phyloP scores from a whole-genome alignment of 2,888 invertebrate genomes.

The Mimas tiliae region DNA sequence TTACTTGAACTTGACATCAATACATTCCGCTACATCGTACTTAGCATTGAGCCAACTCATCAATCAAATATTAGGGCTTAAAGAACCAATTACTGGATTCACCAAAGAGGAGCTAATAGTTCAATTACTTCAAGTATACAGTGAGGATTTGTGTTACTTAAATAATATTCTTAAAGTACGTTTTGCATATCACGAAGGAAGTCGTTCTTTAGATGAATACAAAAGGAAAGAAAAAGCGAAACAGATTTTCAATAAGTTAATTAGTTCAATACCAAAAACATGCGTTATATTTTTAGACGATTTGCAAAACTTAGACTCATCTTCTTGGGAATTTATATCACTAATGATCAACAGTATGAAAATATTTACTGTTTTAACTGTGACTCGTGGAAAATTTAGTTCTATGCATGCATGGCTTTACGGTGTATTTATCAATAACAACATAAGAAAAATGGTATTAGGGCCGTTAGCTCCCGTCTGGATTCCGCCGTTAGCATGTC shows the following conservation, averaged over 20 bases:
- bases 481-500: conserved; percentile 84
- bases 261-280: conserved; percentile 57
- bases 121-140: conserved; percentile 57
- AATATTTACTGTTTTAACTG: conserved; percentile 65
- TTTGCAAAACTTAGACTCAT: conserved; percentile 76
- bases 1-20: conserved; percentile 63
- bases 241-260: conserved; percentile 64
- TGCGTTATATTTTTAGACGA: conserved; percentile 78
- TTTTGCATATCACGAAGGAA: conserved; percentile 76
- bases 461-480: conserved; percentile 64
- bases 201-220: conserved; percentile 62
- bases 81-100: conserved; percentile 67
- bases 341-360: conserved; percentile 62
- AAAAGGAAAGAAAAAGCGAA: conserved; percentile 68
- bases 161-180: conserved; percentile 81
- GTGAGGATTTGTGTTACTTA: conserved; percentile 81
- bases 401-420: conserved; percentile 71
- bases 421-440: conserved; percentile 65
- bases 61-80: conserved; percentile 66
- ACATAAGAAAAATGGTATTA: conserved; percentile 72
- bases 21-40: conserved; percentile 72
- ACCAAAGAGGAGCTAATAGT: conserved; percentile 73
- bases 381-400: conserved; percentile 70
- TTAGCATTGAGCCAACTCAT: conserved; percentile 74
- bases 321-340: conserved; percentile 73